These are phyloP conservation scores for Conchocele bisecta DNA, from an alignment of 2,888 invertebrate genomes.

Conservation along the genomic window DNA sequence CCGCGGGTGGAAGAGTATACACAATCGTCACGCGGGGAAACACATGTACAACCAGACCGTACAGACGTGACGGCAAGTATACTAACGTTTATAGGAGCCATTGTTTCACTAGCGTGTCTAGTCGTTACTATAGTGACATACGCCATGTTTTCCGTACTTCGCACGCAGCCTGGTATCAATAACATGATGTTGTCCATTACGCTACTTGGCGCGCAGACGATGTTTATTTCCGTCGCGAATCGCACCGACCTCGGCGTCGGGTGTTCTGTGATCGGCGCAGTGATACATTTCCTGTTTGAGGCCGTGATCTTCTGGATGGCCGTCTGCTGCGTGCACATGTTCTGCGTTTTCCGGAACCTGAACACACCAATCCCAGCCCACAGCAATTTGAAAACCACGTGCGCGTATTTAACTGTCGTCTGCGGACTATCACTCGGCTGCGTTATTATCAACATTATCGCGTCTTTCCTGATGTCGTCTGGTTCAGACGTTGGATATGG, in stretches of 20 bases:
- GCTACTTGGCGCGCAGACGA: conserved; percentile 48
- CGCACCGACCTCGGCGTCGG: conserved; percentile 2
- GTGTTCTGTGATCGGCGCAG: conserved; percentile 53
- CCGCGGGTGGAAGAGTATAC: too few species aligned
- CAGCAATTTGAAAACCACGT: background rate
- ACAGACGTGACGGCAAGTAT: too few species aligned
- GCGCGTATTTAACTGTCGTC: conserved; percentile 5
- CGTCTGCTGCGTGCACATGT: conserved; percentile 63
- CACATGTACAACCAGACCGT: too few species aligned
- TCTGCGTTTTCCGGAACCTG: conserved; percentile 39
- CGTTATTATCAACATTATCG: conserved; percentile 13
- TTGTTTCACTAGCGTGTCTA: conserved; percentile 53
- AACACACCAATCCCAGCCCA: background rate
- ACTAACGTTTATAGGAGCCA: too few species aligned
- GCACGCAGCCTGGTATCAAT: conserved; percentile 57
- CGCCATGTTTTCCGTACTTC: conserved; percentile 27
- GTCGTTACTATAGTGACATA: conserved; percentile 55
- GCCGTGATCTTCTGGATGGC: conserved; percentile 55
- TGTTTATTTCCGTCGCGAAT: conserved; percentile 42
- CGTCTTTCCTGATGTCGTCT: background rate
- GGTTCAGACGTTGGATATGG: conserved; percentile 46
- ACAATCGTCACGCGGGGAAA: too few species aligned
- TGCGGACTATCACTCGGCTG: background rate
- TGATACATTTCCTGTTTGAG: conserved; percentile 61
- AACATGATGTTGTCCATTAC: conserved; percentile 50